Evolutionary conservation across 1,140 invertebrate species (phyloP).

Genomic region (Drosophila willistoni): DNA sequence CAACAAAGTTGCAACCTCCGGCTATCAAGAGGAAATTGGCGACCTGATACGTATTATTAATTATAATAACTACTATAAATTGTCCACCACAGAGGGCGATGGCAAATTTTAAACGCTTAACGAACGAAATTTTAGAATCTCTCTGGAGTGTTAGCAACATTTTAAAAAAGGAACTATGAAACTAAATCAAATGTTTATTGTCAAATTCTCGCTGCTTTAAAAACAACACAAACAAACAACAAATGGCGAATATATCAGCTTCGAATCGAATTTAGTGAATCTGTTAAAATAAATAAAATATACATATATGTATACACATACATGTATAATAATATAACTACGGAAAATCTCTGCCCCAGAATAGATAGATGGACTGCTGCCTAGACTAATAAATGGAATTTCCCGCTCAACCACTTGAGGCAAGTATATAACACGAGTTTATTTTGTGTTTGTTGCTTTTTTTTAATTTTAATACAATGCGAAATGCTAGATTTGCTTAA

Average conservation of each 20-base stretch:
- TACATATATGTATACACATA: not conserved
- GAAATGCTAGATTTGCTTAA: not conserved
- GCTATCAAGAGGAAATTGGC: conserved; percentile 79
- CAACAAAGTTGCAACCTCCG: conserved; percentile 71
- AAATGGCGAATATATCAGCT: not conserved
- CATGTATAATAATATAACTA: too few species aligned
- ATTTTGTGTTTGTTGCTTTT: not conserved
- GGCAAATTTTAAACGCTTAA: conserved; percentile 7
- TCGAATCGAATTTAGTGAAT: conserved; percentile 2
- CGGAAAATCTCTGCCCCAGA: too few species aligned
- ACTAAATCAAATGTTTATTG: conserved; percentile 1
- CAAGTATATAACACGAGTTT: not conserved
- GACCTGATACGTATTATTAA: conserved; percentile 78
- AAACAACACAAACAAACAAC: not conserved
- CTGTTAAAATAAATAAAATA: conserved; percentile 8
- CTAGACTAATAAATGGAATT: not conserved
- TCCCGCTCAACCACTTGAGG: not conserved
- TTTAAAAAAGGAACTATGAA: not conserved
- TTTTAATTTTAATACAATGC: not conserved
- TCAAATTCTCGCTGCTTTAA: not conserved
- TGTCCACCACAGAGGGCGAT: conserved; percentile 22
- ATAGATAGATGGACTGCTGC: too few species aligned
- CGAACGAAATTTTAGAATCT: not conserved
- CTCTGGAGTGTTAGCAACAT: not conserved
- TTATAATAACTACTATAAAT: conserved; percentile 76